Base-by-base conservation (phyloP, 2,113 vertebrate species). In the Myiopsitta monachus region DNA sequence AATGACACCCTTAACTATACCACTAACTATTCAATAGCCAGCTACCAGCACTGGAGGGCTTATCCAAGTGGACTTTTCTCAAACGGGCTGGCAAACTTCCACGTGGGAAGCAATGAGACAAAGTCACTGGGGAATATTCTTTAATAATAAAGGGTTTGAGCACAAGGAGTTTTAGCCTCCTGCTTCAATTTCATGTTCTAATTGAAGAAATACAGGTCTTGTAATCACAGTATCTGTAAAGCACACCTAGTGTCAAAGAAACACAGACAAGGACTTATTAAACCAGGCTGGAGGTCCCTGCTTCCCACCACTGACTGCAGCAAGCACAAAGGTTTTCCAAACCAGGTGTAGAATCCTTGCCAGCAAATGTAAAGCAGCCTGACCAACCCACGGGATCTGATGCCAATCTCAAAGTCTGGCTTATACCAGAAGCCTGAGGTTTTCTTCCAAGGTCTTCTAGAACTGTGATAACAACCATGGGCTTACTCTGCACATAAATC, bases 241-340 rank as follows among this genome's bases (percentile, higher is more conserved):
- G 30, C 67, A 73, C 75, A 33, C 5, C n/a, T 61, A 30, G 54
- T 36, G 14, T 39, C 59, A 80, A 30, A 68, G 57, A 69, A 78
- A 47, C 18, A 76, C 0, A 11, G 51, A 31, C n/a, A 28, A 10
- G 1, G 0, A 10, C 14, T 10, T 17, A 31, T 10, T 39, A 27
- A 74, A 30, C 18, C 43, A n/a, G 31, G 75, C 43, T 1, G 14
- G 38, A 66, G 69, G 24, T 64, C 68, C 49, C 11, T 2, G 38
- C 28, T 28, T 54, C 85, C 51, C 14, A 22, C 22, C 31, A 11
- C 57, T 11, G 44, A 24, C 7, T 1, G 55, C 27, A 77, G 6
- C 36, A 83, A 72, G 57, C 46, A 43, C 14, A 4, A 31, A 49
- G 23, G 41, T 73, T 7, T 66, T 66, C 74, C 63, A 31, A 14